phyloP scores from a whole-genome alignment of 2,797 vertebrate species.

The Dipus sagitta region DNA sequence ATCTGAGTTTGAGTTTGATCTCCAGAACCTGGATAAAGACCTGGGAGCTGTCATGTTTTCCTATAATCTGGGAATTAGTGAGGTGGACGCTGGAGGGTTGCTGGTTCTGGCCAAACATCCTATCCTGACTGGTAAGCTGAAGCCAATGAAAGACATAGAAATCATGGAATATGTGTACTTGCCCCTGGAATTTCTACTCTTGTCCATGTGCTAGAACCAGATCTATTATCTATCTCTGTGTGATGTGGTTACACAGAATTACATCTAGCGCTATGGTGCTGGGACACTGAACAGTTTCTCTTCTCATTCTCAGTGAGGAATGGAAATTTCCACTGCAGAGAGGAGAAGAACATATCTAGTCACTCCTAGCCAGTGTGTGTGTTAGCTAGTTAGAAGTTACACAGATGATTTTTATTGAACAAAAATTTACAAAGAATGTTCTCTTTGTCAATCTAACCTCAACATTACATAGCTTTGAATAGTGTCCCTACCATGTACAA shows the following conservation, averaged over 20 bases:
- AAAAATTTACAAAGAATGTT: neutral
- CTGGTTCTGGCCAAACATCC: too few relatives aligned
- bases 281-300: neutral
- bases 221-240: neutral
- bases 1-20: too few relatives aligned
- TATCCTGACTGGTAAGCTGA: too few relatives aligned
- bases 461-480: neutral
- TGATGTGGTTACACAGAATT: neutral
- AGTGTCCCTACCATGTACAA: neutral
- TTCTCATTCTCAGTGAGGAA: constrained; percentile 12
- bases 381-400: neutral
- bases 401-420: constrained; percentile 1
- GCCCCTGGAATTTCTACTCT: neutral
- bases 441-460: constrained; percentile 5
- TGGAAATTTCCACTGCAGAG: neutral
- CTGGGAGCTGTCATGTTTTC: too few relatives aligned
- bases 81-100: too few relatives aligned
- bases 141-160: neutral
- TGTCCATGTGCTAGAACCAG: neutral
- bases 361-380: neutral
- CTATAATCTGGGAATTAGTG: too few relatives aligned
- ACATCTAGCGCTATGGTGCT: neutral
- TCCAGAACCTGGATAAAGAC: too few relatives aligned
- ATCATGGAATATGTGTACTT: constrained; percentile 36
- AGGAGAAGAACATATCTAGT: accelerated